Percentiles rank a stretch among this genome's conserved stretches.
phyloP scores from a whole-genome alignment of 2,113 vertebrate species.

The Nicator chloris region DNA sequence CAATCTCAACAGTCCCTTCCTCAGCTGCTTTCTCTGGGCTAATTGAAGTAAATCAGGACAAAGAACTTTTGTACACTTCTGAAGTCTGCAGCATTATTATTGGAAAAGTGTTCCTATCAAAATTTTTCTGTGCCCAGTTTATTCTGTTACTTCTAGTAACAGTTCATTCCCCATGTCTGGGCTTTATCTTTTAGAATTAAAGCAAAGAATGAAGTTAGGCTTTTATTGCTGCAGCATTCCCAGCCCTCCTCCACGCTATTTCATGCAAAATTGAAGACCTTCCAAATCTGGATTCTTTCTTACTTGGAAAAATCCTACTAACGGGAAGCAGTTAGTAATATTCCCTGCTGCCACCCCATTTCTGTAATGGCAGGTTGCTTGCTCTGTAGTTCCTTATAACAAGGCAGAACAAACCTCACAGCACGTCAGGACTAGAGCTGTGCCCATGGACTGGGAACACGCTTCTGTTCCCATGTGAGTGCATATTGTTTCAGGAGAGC shows the following conservation, averaged over 20 bases:
- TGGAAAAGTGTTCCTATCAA: not conserved
- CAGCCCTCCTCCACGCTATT: not conserved
- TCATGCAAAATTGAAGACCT: slow-evolving; percentile 24
- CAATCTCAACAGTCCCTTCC: not conserved
- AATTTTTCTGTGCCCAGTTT: not conserved
- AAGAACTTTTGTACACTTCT: not conserved
- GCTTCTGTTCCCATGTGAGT: slow-evolving; percentile 12
- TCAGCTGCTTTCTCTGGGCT: not conserved
- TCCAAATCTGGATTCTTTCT: not conserved
- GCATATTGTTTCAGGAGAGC: slow-evolving; percentile 2
- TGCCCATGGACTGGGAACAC: not conserved
- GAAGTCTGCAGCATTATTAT: not conserved
- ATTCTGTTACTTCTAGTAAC: not conserved
- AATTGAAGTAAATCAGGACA: not conserved
- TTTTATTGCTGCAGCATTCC: not conserved
- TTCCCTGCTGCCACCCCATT: not conserved
- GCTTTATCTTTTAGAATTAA: not conserved
- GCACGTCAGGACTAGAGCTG: not conserved
- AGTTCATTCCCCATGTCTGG: not conserved
- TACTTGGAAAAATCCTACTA: not conserved
- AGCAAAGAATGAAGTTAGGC: not conserved
- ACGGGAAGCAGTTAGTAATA: not conserved
- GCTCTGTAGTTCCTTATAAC: not conserved
- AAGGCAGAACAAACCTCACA: not conserved
- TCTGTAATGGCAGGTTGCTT: not conserved